phyloP scores from a whole-genome alignment of 2,888 invertebrate species.

The Chymomyza caudatula region DNA sequence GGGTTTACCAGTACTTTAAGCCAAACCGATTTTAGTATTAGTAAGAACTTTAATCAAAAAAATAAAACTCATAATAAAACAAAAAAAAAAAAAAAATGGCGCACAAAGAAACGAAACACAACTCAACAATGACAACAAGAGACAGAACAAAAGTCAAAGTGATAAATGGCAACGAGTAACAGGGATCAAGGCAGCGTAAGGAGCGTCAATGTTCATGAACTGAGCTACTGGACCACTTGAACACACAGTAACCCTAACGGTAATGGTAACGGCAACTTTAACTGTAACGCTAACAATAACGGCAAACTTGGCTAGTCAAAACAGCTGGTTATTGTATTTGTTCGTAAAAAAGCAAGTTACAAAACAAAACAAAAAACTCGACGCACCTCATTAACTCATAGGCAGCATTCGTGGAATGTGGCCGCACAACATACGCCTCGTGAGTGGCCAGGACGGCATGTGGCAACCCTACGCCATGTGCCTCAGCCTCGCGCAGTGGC shows the following conservation, averaged over 20 bases:
- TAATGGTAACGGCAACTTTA: not conserved
- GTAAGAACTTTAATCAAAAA: not conserved
- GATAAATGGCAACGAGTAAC: not conserved
- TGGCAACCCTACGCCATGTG: not conserved
- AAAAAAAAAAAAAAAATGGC: not conserved
- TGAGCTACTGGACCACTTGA: not conserved
- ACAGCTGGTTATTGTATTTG: not conserved
- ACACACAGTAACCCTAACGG: not conserved
- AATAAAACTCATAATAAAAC: not conserved
- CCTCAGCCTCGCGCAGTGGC: conserved; percentile 54
- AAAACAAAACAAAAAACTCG: conserved; percentile 42
- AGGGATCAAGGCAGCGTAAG: not conserved
- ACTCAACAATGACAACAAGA: not conserved
- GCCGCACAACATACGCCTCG: conserved; percentile 52
- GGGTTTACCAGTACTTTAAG: not conserved
- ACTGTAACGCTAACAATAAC: not conserved
- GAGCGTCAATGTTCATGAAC: not conserved
- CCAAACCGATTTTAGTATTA: not conserved
- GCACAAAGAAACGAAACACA: not conserved
- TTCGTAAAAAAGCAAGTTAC: conserved; percentile 20
- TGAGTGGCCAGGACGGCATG: conserved; percentile 39
- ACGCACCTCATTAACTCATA: conserved; percentile 76
- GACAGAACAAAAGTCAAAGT: not conserved
- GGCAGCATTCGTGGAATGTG: conserved; percentile 74
- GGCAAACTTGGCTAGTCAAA: not conserved